Evolutionary conservation across 1,140 invertebrate genomes (phyloP).

Genomic region (Whitmania pigra): DNA sequence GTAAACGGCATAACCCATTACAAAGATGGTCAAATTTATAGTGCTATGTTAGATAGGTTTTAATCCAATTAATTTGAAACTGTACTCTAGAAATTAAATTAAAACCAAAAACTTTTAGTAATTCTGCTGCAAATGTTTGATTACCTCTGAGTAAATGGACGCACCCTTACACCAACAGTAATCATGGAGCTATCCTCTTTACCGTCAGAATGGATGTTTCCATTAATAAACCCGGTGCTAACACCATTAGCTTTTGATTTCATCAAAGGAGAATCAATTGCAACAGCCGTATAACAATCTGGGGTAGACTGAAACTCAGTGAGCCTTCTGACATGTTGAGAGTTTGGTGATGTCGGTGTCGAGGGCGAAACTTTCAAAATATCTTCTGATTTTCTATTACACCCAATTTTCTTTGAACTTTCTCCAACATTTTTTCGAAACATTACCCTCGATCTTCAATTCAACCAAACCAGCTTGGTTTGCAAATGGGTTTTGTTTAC

Average conservation of each 20-base stretch:
- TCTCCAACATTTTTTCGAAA: not conserved
- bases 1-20: constrained; percentile 16
- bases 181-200: constrained; percentile 41
- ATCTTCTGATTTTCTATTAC: not conserved
- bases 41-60: not conserved
- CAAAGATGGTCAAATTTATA: not conserved
- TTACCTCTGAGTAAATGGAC: constrained; percentile 48
- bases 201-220: constrained; percentile 22
- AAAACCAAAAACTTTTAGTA: not conserved
- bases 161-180: constrained; percentile 50
- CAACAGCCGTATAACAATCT: constrained; percentile 36
- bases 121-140: constrained; percentile 8
- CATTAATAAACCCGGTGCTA: constrained; percentile 23
- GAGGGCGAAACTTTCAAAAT: constrained; percentile 24
- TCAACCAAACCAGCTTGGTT: too few relatives aligned
- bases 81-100: not conserved
- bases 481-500: too few relatives aligned
- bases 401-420: not conserved
- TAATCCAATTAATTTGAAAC: not conserved
- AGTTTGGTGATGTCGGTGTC: constrained; percentile 29
- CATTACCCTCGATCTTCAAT: not conserved
- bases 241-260: constrained; percentile 14
- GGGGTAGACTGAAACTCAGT: constrained; percentile 30
- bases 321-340: constrained; percentile 28
- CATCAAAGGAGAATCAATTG: constrained; percentile 29